Evolutionary conservation across 1,140 invertebrate genomes (phyloP).

Genomic region (Pseudomyrmex sp.): DNA sequence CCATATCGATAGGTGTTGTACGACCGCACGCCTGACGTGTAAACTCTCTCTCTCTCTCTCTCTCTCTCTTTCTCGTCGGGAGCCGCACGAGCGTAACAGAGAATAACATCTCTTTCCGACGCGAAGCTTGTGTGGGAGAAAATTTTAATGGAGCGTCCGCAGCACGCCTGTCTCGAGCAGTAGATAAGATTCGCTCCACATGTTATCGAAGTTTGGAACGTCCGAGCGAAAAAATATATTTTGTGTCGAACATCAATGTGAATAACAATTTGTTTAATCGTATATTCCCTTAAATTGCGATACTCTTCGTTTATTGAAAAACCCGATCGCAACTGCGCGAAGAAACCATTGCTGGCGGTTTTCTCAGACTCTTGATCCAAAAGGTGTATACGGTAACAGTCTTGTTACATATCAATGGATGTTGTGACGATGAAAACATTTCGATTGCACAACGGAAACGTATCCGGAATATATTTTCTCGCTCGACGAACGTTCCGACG

Average conservation of each 20-base stretch:
- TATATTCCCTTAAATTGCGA: too few species aligned
- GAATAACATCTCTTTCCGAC: conserved; percentile 26
- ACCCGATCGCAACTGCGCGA: too few species aligned
- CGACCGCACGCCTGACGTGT: conserved; percentile 9
- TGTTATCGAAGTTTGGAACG: background rate
- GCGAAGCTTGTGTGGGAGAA: background rate
- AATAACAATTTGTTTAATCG: background rate
- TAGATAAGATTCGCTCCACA: conserved; percentile 14
- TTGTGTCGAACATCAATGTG: background rate
- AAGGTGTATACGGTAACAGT: too few species aligned
- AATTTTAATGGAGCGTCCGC: conserved; percentile 13
- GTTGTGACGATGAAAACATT: too few species aligned
- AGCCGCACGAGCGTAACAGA: conserved; percentile 12
- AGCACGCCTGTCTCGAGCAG: background rate
- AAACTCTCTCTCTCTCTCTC: background rate
- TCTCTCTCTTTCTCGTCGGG: background rate
- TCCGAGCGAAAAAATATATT: background rate
- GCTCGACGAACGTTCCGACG: too few species aligned
- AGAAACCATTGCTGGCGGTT: too few species aligned
- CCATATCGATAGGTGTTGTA: conserved; percentile 23
- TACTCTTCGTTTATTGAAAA: too few species aligned
- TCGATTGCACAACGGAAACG: too few species aligned
- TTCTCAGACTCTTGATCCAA: too few species aligned
- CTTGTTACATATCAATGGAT: too few species aligned
- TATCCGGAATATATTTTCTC: too few species aligned